These are phyloP conservation scores for Channa striata DNA, from an alignment of 2,797 vertebrate species.

Conservation along the genomic window DNA sequence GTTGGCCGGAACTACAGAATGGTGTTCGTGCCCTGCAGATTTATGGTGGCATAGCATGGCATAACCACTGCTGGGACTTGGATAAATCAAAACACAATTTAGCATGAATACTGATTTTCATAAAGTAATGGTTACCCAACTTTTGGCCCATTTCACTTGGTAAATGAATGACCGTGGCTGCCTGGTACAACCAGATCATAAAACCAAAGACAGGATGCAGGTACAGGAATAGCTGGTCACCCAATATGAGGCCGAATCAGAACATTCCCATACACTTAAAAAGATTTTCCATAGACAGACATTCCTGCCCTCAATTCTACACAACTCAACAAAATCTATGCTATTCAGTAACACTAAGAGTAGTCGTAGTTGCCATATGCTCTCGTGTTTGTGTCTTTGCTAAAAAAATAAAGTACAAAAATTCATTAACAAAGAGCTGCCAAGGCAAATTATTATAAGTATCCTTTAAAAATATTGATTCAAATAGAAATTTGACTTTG, in stretches of 20 bases:
- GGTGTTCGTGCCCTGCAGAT: too few relatives aligned
- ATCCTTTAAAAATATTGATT: neutral
- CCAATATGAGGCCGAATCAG: neutral
- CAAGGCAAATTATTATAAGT: slow-evolving; percentile 1
- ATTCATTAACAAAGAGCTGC: slow-evolving; percentile 4
- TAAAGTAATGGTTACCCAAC: neutral
- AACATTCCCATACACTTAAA: neutral
- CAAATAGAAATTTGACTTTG: neutral
- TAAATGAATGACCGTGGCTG: neutral
- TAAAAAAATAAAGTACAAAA: slow-evolving; percentile 5
- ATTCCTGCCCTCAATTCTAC: neutral
- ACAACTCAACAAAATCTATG: neutral
- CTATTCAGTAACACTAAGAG: neutral
- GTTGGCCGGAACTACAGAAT: too few relatives aligned
- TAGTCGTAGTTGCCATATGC: neutral
- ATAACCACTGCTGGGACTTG: neutral
- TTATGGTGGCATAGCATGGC: too few relatives aligned
- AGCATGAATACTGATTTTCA: neutral
- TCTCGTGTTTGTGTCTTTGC: neutral
- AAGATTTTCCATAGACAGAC: neutral
- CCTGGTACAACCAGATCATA: too few relatives aligned
- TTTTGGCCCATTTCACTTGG: neutral
- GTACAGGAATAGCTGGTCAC: neutral
- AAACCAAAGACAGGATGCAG: too few relatives aligned
- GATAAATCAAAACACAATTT: slow-evolving; percentile 1